Evolutionary conservation across 2,888 invertebrate species (phyloP).

Genomic region (Geotrupes spiniger): DNA sequence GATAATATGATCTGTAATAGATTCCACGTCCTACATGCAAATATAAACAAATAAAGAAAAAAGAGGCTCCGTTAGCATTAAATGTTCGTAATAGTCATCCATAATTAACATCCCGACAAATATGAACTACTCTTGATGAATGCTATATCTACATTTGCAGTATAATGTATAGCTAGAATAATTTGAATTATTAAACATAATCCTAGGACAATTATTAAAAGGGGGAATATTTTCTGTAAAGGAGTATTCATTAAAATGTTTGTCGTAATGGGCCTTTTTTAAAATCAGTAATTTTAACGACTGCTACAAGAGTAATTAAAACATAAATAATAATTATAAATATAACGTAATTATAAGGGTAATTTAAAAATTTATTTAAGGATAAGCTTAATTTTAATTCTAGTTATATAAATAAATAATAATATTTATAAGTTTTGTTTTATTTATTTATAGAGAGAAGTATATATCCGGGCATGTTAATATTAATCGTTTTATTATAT

Average conservation of each 20-base stretch:
- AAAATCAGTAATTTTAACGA: conserved; percentile 60
- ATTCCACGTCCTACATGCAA: conserved; percentile 66
- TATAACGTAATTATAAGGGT: conserved; percentile 53
- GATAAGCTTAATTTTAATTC: conserved; percentile 49
- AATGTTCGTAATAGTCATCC: conserved; percentile 65
- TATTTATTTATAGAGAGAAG: conserved; percentile 61
- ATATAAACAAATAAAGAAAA: conserved; percentile 71
- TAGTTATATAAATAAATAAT: conserved; percentile 64
- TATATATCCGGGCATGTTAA: conserved; percentile 61
- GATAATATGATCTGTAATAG: conserved; percentile 52
- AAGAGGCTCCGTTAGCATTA: conserved; percentile 70
- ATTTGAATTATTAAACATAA: conserved; percentile 65
- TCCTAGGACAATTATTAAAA: conserved; percentile 60
- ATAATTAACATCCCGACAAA: conserved; percentile 68
- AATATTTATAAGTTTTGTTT: conserved; percentile 66
- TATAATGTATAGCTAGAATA: conserved; percentile 67
- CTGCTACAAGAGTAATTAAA: conserved; percentile 58
- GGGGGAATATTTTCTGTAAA: conserved; percentile 51
- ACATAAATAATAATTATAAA: conserved; percentile 61
- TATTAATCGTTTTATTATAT: conserved; percentile 63
- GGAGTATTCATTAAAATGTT: conserved; percentile 52
- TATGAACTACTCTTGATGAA: conserved; percentile 67
- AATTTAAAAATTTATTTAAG: conserved; percentile 57
- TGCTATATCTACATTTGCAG: conserved; percentile 60
- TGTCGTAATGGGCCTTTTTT: conserved; percentile 56